A percentile compares a stretch with the other conserved stretches of the same genome.
Conservation (phyloP, 1,140 invertebrate species). For the Rhyacophila brunnea region DNA sequence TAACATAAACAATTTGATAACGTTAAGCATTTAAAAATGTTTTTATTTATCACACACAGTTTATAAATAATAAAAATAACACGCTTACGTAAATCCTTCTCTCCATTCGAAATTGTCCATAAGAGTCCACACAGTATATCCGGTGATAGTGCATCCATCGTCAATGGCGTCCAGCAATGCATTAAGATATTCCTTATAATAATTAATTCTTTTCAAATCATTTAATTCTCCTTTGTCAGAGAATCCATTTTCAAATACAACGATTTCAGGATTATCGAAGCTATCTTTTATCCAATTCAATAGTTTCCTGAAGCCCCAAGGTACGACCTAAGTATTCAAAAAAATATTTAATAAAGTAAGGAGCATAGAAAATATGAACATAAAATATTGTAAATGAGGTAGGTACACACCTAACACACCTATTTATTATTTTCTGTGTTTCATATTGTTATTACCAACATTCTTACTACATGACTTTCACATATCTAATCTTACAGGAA, state of each 20-base stretch:
- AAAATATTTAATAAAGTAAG: not conserved
- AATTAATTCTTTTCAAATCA: constrained; percentile 52
- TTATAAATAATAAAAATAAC: not conserved
- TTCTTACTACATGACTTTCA: no score
- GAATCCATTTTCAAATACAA: constrained; percentile 67
- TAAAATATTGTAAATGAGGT: no score
- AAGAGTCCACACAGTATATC: constrained; percentile 60
- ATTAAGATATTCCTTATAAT: constrained; percentile 51
- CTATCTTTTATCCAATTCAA: constrained; percentile 36
- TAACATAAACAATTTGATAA: no score
- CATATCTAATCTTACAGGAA: no score
- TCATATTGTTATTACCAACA: not conserved
- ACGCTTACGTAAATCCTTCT: constrained; percentile 28
- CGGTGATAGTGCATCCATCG: constrained; percentile 52
- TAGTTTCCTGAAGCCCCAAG: constrained; percentile 39
- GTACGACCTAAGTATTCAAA: constrained; percentile 29
- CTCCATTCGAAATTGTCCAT: constrained; percentile 66
- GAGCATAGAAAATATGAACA: no score
- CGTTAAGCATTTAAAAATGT: not conserved
- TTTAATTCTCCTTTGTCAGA: constrained; percentile 51
- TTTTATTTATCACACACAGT: not conserved
- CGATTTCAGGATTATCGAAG: constrained; percentile 58
- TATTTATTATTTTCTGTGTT: not conserved
- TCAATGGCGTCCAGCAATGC: constrained; percentile 34
- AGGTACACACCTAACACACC: not conserved